Conservation (phyloP, 1,140 invertebrate genomes). For the Nebria ingens region DNA sequence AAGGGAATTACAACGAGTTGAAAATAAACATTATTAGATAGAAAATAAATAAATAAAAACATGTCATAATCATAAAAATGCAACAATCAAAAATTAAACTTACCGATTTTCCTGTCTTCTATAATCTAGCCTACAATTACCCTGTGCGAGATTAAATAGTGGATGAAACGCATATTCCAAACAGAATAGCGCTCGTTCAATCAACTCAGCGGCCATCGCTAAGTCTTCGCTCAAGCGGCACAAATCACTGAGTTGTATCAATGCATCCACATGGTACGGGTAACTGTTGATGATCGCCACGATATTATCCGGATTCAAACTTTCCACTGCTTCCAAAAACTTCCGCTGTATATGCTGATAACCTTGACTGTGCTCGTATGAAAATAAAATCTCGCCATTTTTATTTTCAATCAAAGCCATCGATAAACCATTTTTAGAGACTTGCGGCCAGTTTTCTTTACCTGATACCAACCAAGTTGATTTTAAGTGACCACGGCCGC, state of each 20-base stretch:
- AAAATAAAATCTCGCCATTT: constrained; percentile 42
- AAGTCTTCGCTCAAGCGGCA: constrained; percentile 71
- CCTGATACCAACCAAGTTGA: constrained; percentile 54
- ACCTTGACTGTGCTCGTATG: constrained; percentile 65
- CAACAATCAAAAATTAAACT: constrained; percentile 7
- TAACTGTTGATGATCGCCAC: constrained; percentile 66
- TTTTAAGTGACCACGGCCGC: constrained; percentile 43
- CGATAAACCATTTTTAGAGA: constrained; percentile 57
- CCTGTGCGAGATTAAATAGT: constrained; percentile 64
- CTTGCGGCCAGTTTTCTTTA: constrained; percentile 55
- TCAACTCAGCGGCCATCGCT: constrained; percentile 65
- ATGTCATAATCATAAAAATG: neutral
- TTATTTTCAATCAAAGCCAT: constrained; percentile 54
- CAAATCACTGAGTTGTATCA: constrained; percentile 78
- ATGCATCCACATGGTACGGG: constrained; percentile 72
- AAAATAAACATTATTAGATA: no score
- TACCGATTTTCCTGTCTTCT: constrained; percentile 70
- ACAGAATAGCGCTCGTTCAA: constrained; percentile 66
- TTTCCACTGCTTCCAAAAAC: constrained; percentile 70
- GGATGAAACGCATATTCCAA: constrained; percentile 74
- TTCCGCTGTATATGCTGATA: constrained; percentile 66
- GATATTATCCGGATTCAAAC: constrained; percentile 70
- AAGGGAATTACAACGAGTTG: no score
- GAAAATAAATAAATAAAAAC: neutral
- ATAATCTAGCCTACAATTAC: constrained; percentile 70